Percentiles rank a stretch among this genome's conserved stretches.
phyloP scores from a whole-genome alignment of 2,888 invertebrate species.

The Catocala fraxini region DNA sequence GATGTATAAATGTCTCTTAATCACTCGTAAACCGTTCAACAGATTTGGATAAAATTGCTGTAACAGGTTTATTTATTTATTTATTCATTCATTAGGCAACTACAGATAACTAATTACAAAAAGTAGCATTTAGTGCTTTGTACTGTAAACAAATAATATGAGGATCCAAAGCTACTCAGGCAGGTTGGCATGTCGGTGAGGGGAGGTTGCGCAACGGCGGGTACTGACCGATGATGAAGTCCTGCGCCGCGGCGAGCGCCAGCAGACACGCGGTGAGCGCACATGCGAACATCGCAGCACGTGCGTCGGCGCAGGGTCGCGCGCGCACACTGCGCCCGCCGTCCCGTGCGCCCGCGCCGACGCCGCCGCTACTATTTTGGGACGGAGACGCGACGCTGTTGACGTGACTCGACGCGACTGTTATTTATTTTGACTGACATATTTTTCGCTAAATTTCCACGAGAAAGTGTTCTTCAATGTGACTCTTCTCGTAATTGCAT shows the following conservation, averaged over 20 bases:
- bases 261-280: constrained; percentile 7
- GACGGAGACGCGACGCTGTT: constrained; percentile 13
- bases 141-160: no score
- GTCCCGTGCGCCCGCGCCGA: constrained; percentile 18
- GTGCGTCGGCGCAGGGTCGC: constrained; percentile 17
- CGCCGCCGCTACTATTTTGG: constrained; percentile 34
- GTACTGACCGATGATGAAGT: constrained; percentile 47
- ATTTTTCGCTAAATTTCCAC: not conserved
- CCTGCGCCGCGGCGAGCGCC: constrained; percentile 27
- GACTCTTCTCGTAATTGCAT: no score
- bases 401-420: constrained; percentile 53
- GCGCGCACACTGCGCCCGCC: constrained; percentile 15
- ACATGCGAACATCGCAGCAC: constrained; percentile 4
- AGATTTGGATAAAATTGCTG: no score
- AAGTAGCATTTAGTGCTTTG: no score
- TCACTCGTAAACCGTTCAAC: no score
- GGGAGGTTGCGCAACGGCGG: not conserved
- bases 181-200: not conserved
- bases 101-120: no score
- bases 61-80: no score
- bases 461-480: not conserved
- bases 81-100: no score
- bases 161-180: not conserved
- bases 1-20: no score
- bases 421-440: not conserved